phyloP scores from a whole-genome alignment of 1,140 invertebrate species.

The Psix sp. region DNA sequence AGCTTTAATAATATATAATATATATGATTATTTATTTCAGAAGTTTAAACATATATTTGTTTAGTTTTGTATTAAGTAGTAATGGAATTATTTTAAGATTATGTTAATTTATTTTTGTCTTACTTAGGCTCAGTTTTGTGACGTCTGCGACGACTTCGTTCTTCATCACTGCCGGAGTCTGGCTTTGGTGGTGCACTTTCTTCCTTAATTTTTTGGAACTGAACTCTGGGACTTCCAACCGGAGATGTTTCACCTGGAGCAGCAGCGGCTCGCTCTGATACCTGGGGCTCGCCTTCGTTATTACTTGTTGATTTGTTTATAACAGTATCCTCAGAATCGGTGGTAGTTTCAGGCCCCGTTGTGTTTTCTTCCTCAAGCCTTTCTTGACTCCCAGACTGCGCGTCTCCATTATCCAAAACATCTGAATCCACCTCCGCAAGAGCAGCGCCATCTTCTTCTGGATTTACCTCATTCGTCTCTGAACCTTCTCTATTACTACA shows the following conservation, averaged over 20 bases:
- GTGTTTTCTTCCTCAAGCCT: constrained; percentile 58
- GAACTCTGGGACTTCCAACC: constrained; percentile 72
- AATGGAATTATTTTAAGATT: not conserved
- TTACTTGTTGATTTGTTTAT: constrained; percentile 37
- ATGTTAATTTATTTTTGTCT: not conserved
- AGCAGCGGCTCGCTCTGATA: constrained; percentile 75
- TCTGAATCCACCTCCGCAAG: constrained; percentile 48
- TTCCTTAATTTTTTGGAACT: constrained; percentile 74
- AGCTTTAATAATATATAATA: too few relatives aligned
- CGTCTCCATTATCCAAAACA: constrained; percentile 60
- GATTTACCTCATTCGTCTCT: constrained; percentile 63
- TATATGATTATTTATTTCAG: too few relatives aligned
- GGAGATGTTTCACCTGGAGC: constrained; percentile 65
- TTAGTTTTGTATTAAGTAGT: not conserved
- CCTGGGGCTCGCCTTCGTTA: constrained; percentile 73
- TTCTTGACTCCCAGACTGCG: constrained; percentile 33
- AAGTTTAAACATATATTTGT: too few relatives aligned
- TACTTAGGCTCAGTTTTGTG: constrained; percentile 77
- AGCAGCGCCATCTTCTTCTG: constrained; percentile 64
- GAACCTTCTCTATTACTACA: constrained; percentile 68
- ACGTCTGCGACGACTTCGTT: constrained; percentile 68
- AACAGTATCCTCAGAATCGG: constrained; percentile 33
- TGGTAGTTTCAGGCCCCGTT: too few relatives aligned
- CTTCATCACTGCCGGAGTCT: constrained; percentile 61
- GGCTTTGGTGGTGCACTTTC: constrained; percentile 53